Conservation (phyloP, 2,113 vertebrate genomes). For the Pyxicephalus adspersus region DNA sequence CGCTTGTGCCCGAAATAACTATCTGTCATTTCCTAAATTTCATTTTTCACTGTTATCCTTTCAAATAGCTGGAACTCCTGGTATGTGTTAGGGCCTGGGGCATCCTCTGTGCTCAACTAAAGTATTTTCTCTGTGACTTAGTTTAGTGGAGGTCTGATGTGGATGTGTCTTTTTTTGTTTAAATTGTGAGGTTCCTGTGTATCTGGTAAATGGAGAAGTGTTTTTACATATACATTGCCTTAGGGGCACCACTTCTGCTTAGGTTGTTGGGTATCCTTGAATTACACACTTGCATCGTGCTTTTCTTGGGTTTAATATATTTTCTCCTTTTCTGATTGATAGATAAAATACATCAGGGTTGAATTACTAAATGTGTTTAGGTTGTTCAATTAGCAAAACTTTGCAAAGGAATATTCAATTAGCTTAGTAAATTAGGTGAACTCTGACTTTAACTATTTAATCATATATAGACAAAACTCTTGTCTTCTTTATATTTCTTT, state of each 20-base stretch:
- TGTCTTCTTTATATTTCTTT: too few relatives aligned
- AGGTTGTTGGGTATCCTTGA: too few relatives aligned
- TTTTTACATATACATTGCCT: slow-evolving; percentile 1
- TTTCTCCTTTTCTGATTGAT: too few relatives aligned
- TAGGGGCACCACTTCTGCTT: neutral
- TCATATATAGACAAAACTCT: too few relatives aligned
- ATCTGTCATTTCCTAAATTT: slow-evolving; percentile 48
- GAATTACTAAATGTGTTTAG: too few relatives aligned
- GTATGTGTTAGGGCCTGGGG: slow-evolving; percentile 39
- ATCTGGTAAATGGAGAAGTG: neutral
- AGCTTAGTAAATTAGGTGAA: too few relatives aligned
- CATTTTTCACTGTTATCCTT: slow-evolving; percentile 22
- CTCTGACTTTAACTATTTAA: too few relatives aligned
- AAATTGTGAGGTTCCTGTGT: neutral
- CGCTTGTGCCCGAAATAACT: slow-evolving; percentile 37
- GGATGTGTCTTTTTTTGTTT: neutral
- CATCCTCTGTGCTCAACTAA: neutral
- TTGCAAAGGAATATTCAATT: too few relatives aligned
- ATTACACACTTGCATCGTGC: too few relatives aligned
- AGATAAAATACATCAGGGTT: too few relatives aligned
- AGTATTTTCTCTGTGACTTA: slow-evolving; percentile 19
- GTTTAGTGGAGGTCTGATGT: neutral
- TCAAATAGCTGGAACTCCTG: slow-evolving; percentile 22
- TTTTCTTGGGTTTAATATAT: too few relatives aligned
- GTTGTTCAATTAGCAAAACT: too few relatives aligned